Conservation (phyloP, 1,140 invertebrate species). For the Pristionchus pacificus region DNA sequence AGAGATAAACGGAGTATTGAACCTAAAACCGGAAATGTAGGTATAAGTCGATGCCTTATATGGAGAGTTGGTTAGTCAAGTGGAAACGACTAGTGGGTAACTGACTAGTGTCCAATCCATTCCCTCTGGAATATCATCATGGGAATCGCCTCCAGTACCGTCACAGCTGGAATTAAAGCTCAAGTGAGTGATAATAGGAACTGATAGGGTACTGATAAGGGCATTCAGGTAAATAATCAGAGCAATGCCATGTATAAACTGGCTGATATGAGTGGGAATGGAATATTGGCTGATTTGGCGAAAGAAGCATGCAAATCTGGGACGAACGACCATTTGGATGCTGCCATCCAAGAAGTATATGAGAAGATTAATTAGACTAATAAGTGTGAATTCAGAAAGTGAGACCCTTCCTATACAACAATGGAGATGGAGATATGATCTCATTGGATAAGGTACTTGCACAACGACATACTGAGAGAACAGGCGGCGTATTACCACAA, state of each 20-base stretch:
- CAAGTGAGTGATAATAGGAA: conserved; percentile 35
- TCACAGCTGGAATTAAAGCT: conserved; percentile 51
- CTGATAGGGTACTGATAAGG: neutral
- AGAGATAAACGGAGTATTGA: too few species aligned
- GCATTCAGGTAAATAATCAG: conserved; percentile 16
- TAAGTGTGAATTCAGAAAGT: conserved; percentile 77
- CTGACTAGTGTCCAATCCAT: neutral
- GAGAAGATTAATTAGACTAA: too few species aligned
- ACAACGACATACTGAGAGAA: conserved; percentile 77
- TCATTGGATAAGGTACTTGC: conserved; percentile 81
- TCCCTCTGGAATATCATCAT: conserved; percentile 10
- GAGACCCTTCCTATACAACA: conserved; percentile 85
- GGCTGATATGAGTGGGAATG: conserved; percentile 68
- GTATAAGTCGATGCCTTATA: too few species aligned
- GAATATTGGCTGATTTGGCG: conserved; percentile 84
- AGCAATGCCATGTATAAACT: conserved; percentile 48
- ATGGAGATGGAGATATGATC: conserved; percentile 80
- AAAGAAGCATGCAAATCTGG: conserved; percentile 82
- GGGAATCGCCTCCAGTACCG: conserved; percentile 47
- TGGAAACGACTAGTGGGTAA: too few species aligned
- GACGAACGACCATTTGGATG: conserved; percentile 76
- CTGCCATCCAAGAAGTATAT: conserved; percentile 71
- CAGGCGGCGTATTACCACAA: conserved; percentile 66
- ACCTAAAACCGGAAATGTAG: too few species aligned
- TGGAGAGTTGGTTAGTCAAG: too few species aligned